A percentile compares a stretch with the other conserved stretches of the same genome.
These are phyloP conservation scores for Lethrus apterus DNA, from an alignment of 1,140 invertebrate species.

Conservation along the genomic window DNA sequence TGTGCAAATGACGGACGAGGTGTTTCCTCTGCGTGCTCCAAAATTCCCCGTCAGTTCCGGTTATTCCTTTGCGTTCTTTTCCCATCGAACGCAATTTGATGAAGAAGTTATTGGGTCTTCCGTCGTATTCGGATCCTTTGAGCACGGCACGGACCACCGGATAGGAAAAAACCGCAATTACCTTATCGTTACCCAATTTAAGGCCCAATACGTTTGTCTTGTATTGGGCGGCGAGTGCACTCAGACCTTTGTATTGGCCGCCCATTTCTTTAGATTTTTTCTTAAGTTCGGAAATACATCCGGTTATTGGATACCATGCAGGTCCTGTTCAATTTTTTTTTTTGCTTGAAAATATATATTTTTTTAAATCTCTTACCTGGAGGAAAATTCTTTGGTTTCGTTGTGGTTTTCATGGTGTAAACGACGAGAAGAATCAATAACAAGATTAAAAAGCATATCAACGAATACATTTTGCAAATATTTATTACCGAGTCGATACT, in stretches of 20 bases:
- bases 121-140: conserved; percentile 57
- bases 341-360: not conserved
- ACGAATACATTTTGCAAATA: conserved; percentile 10
- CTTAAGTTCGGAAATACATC: conserved; percentile 52
- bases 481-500: not conserved
- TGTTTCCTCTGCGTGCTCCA: conserved; percentile 73
- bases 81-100: conserved; percentile 61
- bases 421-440: conserved; percentile 1
- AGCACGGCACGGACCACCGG: conserved; percentile 54
- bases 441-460: not conserved
- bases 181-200: conserved; percentile 53
- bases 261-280: conserved; percentile 46
- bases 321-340: conserved; percentile 51
- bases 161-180: conserved; percentile 55
- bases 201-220: conserved; percentile 57
- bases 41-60: conserved; percentile 64
- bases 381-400: conserved; percentile 19
- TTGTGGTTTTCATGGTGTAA: not conserved
- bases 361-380: conserved; percentile 16
- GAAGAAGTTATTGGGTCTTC: conserved; percentile 66
- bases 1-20: conserved; percentile 58
- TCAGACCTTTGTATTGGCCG: conserved; percentile 56
- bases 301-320: conserved; percentile 56
- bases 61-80: conserved; percentile 57
- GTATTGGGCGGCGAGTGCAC: conserved; percentile 51